phyloP scores from a whole-genome alignment of 2,888 invertebrate species.

The Eudasyphora cyanicolor region DNA sequence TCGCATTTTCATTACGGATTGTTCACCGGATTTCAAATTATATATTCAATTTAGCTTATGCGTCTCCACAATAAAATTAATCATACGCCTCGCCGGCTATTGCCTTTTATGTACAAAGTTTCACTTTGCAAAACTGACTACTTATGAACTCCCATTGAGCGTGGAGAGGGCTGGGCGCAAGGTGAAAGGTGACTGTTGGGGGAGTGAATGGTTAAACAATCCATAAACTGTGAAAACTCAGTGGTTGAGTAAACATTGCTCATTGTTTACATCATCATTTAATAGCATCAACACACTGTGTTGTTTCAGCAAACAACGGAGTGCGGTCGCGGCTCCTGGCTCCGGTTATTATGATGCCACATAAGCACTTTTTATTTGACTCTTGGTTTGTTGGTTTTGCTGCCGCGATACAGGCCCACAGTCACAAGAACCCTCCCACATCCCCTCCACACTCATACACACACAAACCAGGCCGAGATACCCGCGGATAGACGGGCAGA shows the following conservation, averaged over 20 bases:
- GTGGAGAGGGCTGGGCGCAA: background rate
- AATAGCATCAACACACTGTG: conserved; percentile 21
- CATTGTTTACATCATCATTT: conserved; percentile 32
- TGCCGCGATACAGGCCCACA: background rate
- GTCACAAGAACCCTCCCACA: no score
- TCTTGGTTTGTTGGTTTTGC: conserved; percentile 16
- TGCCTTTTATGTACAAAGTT: background rate
- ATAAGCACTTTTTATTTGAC: conserved; percentile 32
- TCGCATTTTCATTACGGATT: no score
- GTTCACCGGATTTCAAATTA: no score
- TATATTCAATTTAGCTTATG: no score
- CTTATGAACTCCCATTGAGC: background rate
- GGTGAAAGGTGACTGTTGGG: background rate
- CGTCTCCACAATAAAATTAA: background rate
- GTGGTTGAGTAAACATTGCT: conserved; percentile 20
- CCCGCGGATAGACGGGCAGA: background rate
- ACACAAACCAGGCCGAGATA: no score
- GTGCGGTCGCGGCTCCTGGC: conserved; percentile 2
- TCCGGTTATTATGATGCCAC: conserved; percentile 23
- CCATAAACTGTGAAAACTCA: conserved; percentile 19
- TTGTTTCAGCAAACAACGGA: conserved; percentile 21
- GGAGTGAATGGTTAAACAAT: conserved; percentile 1
- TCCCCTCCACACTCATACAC: no score
- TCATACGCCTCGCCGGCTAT: background rate
- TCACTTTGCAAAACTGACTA: background rate